phyloP scores from a whole-genome alignment of 2,113 vertebrate genomes.

The Sylvia atricapilla region DNA sequence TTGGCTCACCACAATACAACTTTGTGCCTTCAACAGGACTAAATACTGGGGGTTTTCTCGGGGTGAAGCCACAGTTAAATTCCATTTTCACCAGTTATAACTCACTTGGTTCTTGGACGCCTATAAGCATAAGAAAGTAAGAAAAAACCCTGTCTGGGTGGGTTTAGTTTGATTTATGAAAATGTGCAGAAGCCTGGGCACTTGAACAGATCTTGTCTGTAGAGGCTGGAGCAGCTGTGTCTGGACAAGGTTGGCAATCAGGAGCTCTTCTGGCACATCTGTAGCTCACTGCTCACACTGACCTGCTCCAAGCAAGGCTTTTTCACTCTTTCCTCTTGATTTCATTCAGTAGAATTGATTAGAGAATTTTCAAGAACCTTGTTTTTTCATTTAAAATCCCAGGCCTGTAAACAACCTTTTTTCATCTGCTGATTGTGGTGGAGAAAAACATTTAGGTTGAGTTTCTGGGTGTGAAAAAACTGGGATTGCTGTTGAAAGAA shows the following conservation, averaged over 20 bases:
- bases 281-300: not conserved
- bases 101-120: not conserved
- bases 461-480: not conserved
- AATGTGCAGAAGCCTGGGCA: not conserved
- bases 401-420: not conserved
- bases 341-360: not conserved
- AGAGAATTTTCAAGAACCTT: not conserved
- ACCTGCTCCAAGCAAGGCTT: not conserved
- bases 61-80: not conserved
- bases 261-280: not conserved
- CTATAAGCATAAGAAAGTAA: not conserved
- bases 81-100: not conserved
- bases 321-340: not conserved
- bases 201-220: not conserved
- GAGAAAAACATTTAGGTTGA: not conserved
- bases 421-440: not conserved
- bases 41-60: not conserved
- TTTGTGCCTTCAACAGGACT: not conserved
- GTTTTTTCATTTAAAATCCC: not conserved
- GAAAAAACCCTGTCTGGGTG: not conserved
- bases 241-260: not conserved
- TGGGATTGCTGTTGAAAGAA: not conserved
- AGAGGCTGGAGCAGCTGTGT: not conserved
- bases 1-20: not conserved
- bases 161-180: constrained; percentile 23